Percentiles rank a stretch among this genome's conserved stretches.
phyloP scores from a whole-genome alignment of 2,888 invertebrate genomes.

The Apocheima hispidaria region DNA sequence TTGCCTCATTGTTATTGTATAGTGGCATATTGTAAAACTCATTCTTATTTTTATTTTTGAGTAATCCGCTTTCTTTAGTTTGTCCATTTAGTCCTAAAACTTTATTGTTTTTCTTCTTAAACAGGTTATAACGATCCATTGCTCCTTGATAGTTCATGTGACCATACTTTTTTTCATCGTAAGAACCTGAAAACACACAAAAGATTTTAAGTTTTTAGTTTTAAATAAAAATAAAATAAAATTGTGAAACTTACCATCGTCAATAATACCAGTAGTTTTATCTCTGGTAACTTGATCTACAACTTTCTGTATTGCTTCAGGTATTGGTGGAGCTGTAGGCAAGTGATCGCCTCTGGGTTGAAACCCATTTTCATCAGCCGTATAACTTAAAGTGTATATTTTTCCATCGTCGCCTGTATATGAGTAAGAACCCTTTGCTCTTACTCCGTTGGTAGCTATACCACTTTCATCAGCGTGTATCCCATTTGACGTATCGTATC shows the following conservation, averaged over 20 bases:
- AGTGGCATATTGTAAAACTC: neutral
- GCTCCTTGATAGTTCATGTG: slow-evolving; percentile 60
- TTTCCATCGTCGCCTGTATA: slow-evolving; percentile 78
- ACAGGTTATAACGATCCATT: slow-evolving; percentile 28
- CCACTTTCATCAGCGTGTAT: slow-evolving; percentile 75
- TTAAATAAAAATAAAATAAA: neutral
- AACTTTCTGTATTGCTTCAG: slow-evolving; percentile 69
- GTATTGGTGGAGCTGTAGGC: slow-evolving; percentile 75
- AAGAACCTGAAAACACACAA: slow-evolving; percentile 61
- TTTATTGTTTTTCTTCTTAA: neutral
- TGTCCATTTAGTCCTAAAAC: neutral
- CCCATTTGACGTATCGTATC: slow-evolving; percentile 74
- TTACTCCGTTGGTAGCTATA: slow-evolving; percentile 65
- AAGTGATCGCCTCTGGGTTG: slow-evolving; percentile 73
- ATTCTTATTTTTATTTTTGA: neutral
- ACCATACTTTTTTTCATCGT: slow-evolving; percentile 73
- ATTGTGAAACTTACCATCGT: slow-evolving; percentile 66
- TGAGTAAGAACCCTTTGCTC: slow-evolving; percentile 71
- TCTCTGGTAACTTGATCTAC: slow-evolving; percentile 68
- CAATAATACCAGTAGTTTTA: slow-evolving; percentile 62
- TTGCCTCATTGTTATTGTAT: neutral
- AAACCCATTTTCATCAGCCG: slow-evolving; percentile 78
- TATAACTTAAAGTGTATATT: slow-evolving; percentile 66
- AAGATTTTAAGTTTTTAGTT: neutral
- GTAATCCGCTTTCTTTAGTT: neutral